A percentile compares a stretch with the other conserved stretches of the same genome.
Evolutionary conservation across 2,113 vertebrate species (phyloP).

Genomic region (Andinoacara biseriatus): DNA sequence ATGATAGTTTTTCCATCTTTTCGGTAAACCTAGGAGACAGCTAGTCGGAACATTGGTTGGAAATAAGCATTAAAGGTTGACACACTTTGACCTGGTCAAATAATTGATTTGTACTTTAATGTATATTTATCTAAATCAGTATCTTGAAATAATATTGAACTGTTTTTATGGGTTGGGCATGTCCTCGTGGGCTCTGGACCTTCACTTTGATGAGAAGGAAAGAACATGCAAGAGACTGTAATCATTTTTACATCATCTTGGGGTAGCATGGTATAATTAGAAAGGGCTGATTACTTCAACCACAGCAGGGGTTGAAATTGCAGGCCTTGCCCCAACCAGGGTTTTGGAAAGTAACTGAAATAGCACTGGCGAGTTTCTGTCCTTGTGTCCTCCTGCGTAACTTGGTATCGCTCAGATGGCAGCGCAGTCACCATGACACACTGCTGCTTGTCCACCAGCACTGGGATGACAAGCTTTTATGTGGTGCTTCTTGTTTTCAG

Average conservation of each 20-base stretch:
- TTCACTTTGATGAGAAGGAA: conserved; percentile 76
- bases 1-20: conserved; percentile 23
- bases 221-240: conserved; percentile 71
- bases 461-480: conserved; percentile 68
- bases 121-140: conserved; percentile 64
- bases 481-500: conserved; percentile 73
- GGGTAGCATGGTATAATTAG: conserved; percentile 79
- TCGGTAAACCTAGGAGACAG: background rate
- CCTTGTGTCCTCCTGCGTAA: conserved; percentile 61
- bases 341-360: conserved; percentile 75
- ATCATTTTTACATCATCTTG: conserved; percentile 80
- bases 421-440: conserved; percentile 55
- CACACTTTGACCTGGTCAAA: conserved; percentile 39
- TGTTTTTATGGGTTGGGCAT: conserved; percentile 60
- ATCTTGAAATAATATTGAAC: conserved; percentile 68
- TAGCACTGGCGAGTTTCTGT: conserved; percentile 69
- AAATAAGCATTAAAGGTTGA: conserved; percentile 21
- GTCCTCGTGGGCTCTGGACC: conserved; percentile 64
- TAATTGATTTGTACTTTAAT: conserved; percentile 59
- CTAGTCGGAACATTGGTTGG: conserved; percentile 16
- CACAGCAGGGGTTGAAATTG: conserved; percentile 80
- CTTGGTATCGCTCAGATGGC: conserved; percentile 71
- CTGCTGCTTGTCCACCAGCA: conserved; percentile 60
- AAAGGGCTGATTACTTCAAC: conserved; percentile 78
- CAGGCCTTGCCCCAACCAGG: conserved; percentile 70